Percentiles rank a stretch among this genome's conserved stretches.
phyloP scores from a whole-genome alignment of 2,888 invertebrate genomes.

The Leptarthrus brevirostris region DNA sequence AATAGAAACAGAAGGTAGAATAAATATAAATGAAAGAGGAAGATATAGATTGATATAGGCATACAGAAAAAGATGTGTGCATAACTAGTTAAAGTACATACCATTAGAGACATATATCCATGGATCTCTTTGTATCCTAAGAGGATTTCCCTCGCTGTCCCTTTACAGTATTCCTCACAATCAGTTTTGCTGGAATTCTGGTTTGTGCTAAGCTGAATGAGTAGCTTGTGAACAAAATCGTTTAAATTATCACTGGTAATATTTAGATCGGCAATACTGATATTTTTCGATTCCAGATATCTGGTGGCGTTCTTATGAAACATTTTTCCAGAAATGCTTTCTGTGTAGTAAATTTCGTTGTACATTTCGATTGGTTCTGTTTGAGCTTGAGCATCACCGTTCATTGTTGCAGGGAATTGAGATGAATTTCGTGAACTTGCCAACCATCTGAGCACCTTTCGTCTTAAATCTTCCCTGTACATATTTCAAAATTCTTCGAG shows the following conservation, averaged over 20 bases:
- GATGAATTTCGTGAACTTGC: conserved; percentile 35
- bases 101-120: conserved; percentile 84
- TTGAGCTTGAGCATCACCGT: not conserved
- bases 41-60: too few relatives aligned
- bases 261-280: conserved; percentile 45
- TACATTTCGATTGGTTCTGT: conserved; percentile 29
- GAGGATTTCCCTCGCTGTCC: conserved; percentile 71
- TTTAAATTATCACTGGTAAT: conserved; percentile 48
- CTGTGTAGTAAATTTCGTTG: conserved; percentile 30
- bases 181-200: conserved; percentile 55
- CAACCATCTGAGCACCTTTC: conserved; percentile 39
- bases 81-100: conserved; percentile 70
- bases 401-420: conserved; percentile 26
- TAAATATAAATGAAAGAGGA: too few relatives aligned
- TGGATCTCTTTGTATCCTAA: conserved; percentile 78
- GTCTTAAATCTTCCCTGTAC: conserved; percentile 40
- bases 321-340: not conserved
- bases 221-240: conserved; percentile 48
- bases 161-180: conserved; percentile 71
- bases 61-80: too few relatives aligned
- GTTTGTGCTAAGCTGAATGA: conserved; percentile 24
- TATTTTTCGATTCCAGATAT: conserved; percentile 47
- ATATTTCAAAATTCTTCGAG: conserved; percentile 11
- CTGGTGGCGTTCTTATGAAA: conserved; percentile 33
- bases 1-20: too few relatives aligned